Percentiles rank a stretch among this genome's conserved stretches.
Conservation (phyloP, 2,888 invertebrate genomes). For the Amphipyra tragopoginis region DNA sequence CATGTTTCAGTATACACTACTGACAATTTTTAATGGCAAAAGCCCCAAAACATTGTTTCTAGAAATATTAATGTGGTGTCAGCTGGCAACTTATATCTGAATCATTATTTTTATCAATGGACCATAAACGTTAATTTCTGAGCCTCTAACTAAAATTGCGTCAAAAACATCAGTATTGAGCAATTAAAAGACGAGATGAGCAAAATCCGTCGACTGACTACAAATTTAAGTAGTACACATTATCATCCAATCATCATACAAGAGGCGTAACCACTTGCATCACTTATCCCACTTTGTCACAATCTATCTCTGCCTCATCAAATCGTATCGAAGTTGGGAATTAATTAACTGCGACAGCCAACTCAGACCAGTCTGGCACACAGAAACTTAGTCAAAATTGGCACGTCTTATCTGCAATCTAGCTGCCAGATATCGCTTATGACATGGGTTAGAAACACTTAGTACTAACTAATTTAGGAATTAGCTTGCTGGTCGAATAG, state of each 20-base stretch:
- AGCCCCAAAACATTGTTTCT: no score
- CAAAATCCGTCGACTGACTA: slow-evolving; percentile 16
- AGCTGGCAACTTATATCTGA: no score
- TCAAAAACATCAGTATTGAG: slow-evolving; percentile 14
- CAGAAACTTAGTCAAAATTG: slow-evolving; percentile 75
- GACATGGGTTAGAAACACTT: slow-evolving; percentile 69
- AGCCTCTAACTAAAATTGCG: slow-evolving; percentile 3
- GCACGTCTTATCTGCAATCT: slow-evolving; percentile 76
- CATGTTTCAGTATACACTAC: no score
- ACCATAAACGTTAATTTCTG: no score
- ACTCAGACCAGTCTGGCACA: slow-evolving; percentile 63
- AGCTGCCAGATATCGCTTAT: slow-evolving; percentile 70
- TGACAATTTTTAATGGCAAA: no score
- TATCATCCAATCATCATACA: slow-evolving; percentile 27
- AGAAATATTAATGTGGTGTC: no score
- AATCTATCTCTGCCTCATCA: slow-evolving; percentile 77
- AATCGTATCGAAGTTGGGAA: slow-evolving; percentile 74
- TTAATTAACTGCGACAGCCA: slow-evolving; percentile 78
- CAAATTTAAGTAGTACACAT: slow-evolving; percentile 18
- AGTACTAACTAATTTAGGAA: slow-evolving; percentile 14
- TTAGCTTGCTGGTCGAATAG: neutral
- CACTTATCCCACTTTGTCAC: slow-evolving; percentile 36
- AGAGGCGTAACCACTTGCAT: slow-evolving; percentile 31
- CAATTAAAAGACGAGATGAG: slow-evolving; percentile 18
- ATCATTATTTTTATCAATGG: no score